Conservation (phyloP, 2,888 invertebrate species). For the Agrochola litura region DNA sequence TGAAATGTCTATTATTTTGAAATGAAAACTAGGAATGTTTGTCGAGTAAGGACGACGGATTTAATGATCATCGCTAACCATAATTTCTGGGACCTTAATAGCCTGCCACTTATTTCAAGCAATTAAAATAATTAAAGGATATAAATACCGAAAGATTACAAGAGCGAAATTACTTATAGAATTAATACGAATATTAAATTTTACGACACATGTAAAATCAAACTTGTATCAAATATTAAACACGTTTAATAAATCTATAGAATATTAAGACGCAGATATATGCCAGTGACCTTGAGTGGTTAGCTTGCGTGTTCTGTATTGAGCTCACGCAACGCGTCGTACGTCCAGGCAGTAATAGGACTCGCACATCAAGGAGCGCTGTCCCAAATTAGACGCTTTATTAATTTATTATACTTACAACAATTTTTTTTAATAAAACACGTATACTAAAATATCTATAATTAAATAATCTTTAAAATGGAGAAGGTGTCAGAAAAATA, state of each 20-base stretch:
- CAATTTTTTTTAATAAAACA: too few species aligned
- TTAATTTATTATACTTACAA: too few species aligned
- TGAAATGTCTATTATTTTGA: conserved; percentile 3
- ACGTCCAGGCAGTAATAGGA: too few species aligned
- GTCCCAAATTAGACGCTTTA: too few species aligned
- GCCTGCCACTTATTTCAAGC: conserved; percentile 1
- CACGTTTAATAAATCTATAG: conserved; percentile 29
- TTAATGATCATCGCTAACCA: neutral
- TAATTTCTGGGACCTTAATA: neutral
- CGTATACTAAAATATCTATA: too few species aligned
- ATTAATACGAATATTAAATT: conserved; percentile 10
- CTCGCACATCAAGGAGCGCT: too few species aligned
- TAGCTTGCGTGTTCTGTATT: too few species aligned
- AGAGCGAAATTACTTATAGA: neutral
- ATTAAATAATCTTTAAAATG: too few species aligned
- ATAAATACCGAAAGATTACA: neutral
- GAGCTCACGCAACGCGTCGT: too few species aligned
- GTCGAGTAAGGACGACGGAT: neutral
- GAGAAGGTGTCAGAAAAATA: too few species aligned
- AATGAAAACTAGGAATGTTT: conserved; percentile 9
- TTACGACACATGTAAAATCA: conserved; percentile 17
- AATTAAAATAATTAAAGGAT: conserved; percentile 17
- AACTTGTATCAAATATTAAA: conserved; percentile 36
- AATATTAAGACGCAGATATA: conserved; percentile 4
- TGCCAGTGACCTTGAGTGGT: too few species aligned